Base-by-base conservation (phyloP, 2,113 vertebrate species). In the Bungarus multicinctus region DNA sequence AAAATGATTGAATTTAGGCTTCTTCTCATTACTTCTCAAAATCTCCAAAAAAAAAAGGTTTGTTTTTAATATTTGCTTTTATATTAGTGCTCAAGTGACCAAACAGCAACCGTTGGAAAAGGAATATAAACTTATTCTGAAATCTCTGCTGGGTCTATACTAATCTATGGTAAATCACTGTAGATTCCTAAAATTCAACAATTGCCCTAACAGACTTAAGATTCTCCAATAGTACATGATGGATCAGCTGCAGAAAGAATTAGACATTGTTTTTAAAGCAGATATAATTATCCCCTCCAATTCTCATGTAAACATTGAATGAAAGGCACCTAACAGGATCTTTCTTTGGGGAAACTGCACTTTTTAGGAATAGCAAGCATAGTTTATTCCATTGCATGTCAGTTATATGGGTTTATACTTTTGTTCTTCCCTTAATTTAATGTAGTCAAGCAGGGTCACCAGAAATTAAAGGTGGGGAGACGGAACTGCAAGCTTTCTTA, bases 101-200 rank as follows among this genome's bases (percentile, higher is more conserved):
- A 64, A 53, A 0, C 4, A 52, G 8, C 55, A 34, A 45, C 30
- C 9, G 23, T 2, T 93, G 45, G 52, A 43, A 85, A 27, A 23
- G 52, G 86, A 2, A 7, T 23, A 50, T 74, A 3, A 87, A 60
- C 50, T 4, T 85, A 94, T 95, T 60, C 93, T 58, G 85, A 95
- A 92, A 2, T 3, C 3, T n/a, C 47, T 20, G 54, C 43, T 69
- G 50, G 25, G 30, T 50, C 47, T 50, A 50, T 50, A 1, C 8
- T 50, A 50, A 50, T 1, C 47, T 9, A 50, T 50, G 20, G 39
- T 89, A 34, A 69, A n/a, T 25, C 52, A 53, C 22, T 43, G n/a
- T 7, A 69, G 22, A 34, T 25, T 89, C 55, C 58, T 47, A 58
- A 39, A 89, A 16, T 60, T 39, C 39, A 89, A 89, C 5, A 47